Evolutionary conservation across 2,888 invertebrate species (phyloP).

Genomic region (Amblyjoppa fuscipennis): DNA sequence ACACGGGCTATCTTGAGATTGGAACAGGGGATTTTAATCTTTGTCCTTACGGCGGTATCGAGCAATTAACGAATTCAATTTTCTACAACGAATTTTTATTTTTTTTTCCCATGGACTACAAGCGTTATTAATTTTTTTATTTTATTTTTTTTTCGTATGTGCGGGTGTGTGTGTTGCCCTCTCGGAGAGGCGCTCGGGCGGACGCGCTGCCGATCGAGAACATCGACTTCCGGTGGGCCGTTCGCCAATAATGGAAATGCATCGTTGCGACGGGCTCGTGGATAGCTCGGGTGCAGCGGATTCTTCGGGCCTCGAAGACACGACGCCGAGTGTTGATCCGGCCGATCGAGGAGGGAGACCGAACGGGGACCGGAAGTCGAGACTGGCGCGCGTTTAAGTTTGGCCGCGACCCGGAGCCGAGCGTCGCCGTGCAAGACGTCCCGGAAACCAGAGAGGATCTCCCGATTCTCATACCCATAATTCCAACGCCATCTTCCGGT

Average conservation of each 20-base stretch:
- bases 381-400: conserved; percentile 74
- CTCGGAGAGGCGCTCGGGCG: conserved; percentile 46
- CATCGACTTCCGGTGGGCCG: conserved; percentile 67
- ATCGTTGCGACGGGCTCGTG: conserved; percentile 56
- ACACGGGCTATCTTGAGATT: conserved; percentile 1
- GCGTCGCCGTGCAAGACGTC: conserved; percentile 43
- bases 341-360: conserved; percentile 21
- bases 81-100: not conserved
- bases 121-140: not conserved
- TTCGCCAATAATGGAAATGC: conserved; percentile 69
- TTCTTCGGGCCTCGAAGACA: conserved; percentile 40
- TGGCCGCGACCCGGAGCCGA: conserved; percentile 55
- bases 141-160: not conserved
- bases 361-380: conserved; percentile 71
- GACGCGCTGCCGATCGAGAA: conserved; percentile 49
- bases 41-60: not conserved
- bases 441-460: conserved; percentile 26
- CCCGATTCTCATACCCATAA: conserved; percentile 54
- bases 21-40: conserved; percentile 7
- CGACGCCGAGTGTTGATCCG: conserved; percentile 28
- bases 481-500: conserved; percentile 74
- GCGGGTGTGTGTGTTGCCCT: not conserved
- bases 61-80: not conserved
- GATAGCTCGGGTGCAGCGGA: conserved; percentile 29
- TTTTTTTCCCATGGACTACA: conserved; percentile 2